Base-by-base conservation (phyloP, 2,113 vertebrate genomes). In the Helogale parvula region DNA sequence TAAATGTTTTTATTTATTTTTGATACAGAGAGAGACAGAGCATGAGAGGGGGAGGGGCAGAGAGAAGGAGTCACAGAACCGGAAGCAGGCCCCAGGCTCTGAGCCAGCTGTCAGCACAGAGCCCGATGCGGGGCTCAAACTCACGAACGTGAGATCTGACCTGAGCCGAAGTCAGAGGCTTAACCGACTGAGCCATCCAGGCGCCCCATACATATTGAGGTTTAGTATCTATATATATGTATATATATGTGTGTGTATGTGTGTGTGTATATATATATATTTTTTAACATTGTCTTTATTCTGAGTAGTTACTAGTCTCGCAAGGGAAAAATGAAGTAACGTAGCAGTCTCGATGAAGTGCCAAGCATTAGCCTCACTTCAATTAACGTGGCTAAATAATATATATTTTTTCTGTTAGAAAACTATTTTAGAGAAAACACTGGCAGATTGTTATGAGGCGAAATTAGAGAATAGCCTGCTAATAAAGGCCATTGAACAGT, bases 391-490 rank as follows among this genome's bases (percentile, higher is more conserved):
- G 31, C n/a, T 86, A 66, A 84, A 17, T 66, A 17, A 85, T n/a
- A 60, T 1, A 38, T 76, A 35, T 94, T 74, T 27, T n/a, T 57
- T 74, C 52, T 45, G 74, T 83, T 86, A 17, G 12, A 68, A 94
- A 93, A 21, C 31, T 82, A 63, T 92, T 90, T 66, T 52, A 95
- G 91, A 33, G 50, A 87, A 93, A 95, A 60, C 35, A 95, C 8
- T 71, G 81, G 87, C 45, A 95, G 76, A 92, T 52, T 92, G 63
- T 82, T 33, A 93, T 19, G 23, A 96, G 52, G 91, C 5, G 13
- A 89, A 96, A 95, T 41, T 60, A 82, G 21, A 52, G 74, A 29
- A 13, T 41, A 74, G 17, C 25, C 33, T 91, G 31, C 50, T 88
- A 88, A 72, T 41, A 69, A 91, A 65, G 52, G 96, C 72, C 94